Evolutionary conservation across 2,888 invertebrate species (phyloP), one percentile per base, ranked within the genome.

Genomic region (Calliphora vomitoria): DNA sequence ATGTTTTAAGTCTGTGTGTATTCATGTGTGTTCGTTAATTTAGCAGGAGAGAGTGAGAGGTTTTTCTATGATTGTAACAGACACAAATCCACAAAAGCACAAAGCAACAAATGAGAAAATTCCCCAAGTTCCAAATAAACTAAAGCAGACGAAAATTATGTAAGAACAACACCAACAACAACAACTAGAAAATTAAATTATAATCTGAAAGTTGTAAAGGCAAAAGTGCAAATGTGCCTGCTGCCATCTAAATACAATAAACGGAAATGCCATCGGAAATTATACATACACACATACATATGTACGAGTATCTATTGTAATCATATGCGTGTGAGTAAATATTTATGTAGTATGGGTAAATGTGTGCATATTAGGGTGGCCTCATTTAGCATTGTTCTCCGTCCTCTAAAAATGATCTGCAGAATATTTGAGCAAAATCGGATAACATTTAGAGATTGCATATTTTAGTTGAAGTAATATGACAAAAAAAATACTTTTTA

Each of bases 31-130:
- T 10, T 20, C 6, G 55, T 20, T 20, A 20, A 55, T 55, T 55
- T 20, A 20, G 20, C 0, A 13, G 55, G 8, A 55, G 10, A 20
- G 20, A 0, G 8, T 8, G 20, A 10, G 20, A 15, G 20, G 55
- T 10, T 55, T 55, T 55, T 55, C 55, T 13, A 18, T 55, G 11
- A 55, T 20, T 55, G 55, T 20, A 20, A 20, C 44, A 69, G 20
- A 47, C 5, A 8, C n/a, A 68, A 20, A 68, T 4, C 41, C n/a
- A 53, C 53, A 80, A 58, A 47, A 66, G 35, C 58, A 38, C 47
- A 69, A 35, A 72, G 50, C 68, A 79, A 79, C 58, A 84, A 79
- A 84, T 84, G 66, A 60, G 58, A 58, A 60, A 78, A 79, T 79
- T 79, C 58, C 60, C 74, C 35, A 68, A 79, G 72, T 66, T 47